Evolutionary conservation across 2,888 invertebrate genomes (phyloP).

Genomic region (Amblyjoppa fuscipennis): DNA sequence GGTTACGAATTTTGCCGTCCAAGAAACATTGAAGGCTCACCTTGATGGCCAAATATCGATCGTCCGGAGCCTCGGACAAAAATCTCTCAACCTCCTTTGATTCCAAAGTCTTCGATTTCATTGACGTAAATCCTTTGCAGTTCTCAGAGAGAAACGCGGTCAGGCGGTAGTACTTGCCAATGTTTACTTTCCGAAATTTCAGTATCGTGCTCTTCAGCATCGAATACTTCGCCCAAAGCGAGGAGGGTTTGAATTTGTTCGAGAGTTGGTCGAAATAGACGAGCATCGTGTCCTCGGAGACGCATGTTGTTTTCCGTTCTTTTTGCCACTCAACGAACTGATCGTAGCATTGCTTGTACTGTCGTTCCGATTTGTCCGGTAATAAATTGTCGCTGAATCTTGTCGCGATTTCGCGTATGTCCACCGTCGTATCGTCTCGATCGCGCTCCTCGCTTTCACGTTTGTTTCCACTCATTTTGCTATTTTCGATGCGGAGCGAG

Average conservation of each 20-base stretch:
- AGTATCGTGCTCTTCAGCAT: slow-evolving; percentile 56
- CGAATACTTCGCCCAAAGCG: slow-evolving; percentile 53
- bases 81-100: slow-evolving; percentile 27
- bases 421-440: no score
- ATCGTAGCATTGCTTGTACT: neutral
- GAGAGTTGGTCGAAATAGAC: slow-evolving; percentile 49
- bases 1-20: neutral
- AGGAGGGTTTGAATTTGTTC: slow-evolving; percentile 45
- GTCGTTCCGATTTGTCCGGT: no score
- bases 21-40: slow-evolving; percentile 10
- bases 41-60: slow-evolving; percentile 25
- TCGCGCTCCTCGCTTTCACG: no score
- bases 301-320: neutral
- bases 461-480: no score
- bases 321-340: neutral
- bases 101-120: slow-evolving; percentile 14
- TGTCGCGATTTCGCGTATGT: no score
- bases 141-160: neutral
- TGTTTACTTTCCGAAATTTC: neutral
- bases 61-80: slow-evolving; percentile 26
- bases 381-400: no score
- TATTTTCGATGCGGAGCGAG: no score
- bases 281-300: neutral
- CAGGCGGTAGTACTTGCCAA: slow-evolving; percentile 6
- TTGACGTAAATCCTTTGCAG: slow-evolving; percentile 4